Evolutionary conservation across 2,113 vertebrate species (phyloP), one percentile per base, ranked within the genome.

Genomic region (Galeopterus variegatus): DNA sequence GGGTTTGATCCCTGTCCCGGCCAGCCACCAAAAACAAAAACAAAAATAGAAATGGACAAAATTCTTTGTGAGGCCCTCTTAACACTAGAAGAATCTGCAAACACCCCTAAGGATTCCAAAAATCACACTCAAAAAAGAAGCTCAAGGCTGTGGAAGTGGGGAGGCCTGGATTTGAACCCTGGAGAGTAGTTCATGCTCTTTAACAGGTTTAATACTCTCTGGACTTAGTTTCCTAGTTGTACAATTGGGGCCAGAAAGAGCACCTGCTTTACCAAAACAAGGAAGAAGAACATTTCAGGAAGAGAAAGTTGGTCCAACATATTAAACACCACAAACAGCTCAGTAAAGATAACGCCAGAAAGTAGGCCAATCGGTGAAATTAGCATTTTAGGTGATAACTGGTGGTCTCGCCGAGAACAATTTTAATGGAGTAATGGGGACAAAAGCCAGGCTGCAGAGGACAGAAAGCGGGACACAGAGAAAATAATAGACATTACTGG

Each of bases 281-380:
- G 5, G 56, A 72, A 79, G 50, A 45, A 72, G 70, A 41, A 7
- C 26, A 86, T 67, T 87, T 70, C 45, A 28, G 62, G 45, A 73
- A 50, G 41, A 84, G 56, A 81, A 70, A 28, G 8, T 7, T 73
- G 48, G 48, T 18, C 45, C 36, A 56, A 21, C 26, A 31, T 58
- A 67, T 80, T 31, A 58, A 88, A 70, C 18, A 13, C 19, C 28
- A 50, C 50, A 93, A 93, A 64, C n/a, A 65, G 24, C 19, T 75
- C 86, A 86, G 41, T 62, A 76, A 83, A 90, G 54, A 88, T 76
- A 64, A 77, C 48, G 54, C 45, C 80, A 72, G 28, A 81, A 92
- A 87, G 28, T 11, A 72, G 28, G 33, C 52, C 36, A 54, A 15
- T 33, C 60, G 67, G 23, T 50, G 67, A 65, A 92, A 41, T 11